Percentiles rank a stretch among this genome's conserved stretches.
Evolutionary conservation across 2,888 invertebrate species (phyloP).

Genomic region (Colletes collaris): DNA sequence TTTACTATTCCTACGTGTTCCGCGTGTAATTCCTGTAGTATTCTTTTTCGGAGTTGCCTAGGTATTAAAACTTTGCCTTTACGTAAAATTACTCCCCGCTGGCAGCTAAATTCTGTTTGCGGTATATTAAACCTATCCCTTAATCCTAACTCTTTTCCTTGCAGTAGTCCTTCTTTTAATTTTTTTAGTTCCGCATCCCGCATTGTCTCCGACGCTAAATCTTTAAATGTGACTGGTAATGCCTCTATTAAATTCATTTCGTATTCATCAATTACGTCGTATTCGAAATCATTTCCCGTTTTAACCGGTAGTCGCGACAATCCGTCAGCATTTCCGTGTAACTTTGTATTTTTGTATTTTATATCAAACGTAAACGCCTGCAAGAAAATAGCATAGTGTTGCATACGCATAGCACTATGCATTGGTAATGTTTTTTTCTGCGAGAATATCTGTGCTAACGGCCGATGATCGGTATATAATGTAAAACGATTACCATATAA

Average conservation of each 20-base stretch:
- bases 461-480: background rate
- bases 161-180: background rate
- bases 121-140: conserved; percentile 1
- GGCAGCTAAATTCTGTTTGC: background rate
- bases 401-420: conserved; percentile 20
- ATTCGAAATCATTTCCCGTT: background rate
- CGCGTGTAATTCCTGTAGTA: background rate
- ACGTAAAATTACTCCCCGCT: background rate
- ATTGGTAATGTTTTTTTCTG: background rate
- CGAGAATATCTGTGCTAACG: background rate
- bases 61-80: background rate
- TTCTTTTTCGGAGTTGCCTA: background rate
- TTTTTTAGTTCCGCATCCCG: background rate
- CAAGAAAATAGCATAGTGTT: conserved; percentile 20
- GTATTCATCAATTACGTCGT: conserved; percentile 15
- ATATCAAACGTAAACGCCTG: conserved; percentile 1
- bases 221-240: conserved; percentile 11
- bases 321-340: conserved; percentile 7
- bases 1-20: background rate
- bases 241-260: conserved; percentile 1
- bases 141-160: background rate
- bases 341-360: conserved; percentile 7
- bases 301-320: conserved; percentile 11
- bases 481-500: conserved; percentile 1
- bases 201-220: background rate